Evolutionary conservation across 2,797 vertebrate genomes (phyloP).

Genomic region (Lophotriccus pileatus): DNA sequence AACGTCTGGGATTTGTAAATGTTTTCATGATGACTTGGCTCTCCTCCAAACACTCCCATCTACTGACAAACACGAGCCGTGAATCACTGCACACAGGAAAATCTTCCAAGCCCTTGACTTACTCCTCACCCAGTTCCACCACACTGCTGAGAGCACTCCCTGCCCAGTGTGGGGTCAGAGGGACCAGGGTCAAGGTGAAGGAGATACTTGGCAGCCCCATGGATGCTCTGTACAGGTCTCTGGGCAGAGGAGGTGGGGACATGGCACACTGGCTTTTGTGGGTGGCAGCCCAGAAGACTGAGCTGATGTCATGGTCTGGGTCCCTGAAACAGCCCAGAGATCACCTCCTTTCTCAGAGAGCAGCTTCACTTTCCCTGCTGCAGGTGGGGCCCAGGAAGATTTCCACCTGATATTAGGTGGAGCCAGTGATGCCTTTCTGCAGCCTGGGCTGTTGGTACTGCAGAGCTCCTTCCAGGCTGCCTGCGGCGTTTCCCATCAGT

Average conservation of each 20-base stretch:
- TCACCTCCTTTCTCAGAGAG: background rate
- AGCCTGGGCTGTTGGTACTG: background rate
- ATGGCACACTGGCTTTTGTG: background rate
- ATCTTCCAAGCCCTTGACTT: slow-evolving; percentile 43
- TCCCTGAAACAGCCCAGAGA: background rate
- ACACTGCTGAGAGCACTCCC: background rate
- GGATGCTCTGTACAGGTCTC: background rate
- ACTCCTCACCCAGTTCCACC: background rate
- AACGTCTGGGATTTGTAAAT: slow-evolving; percentile 61
- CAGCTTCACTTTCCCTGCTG: background rate
- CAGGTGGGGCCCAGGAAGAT: background rate
- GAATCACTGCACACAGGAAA: slow-evolving; percentile 21
- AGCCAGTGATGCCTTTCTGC: background rate
- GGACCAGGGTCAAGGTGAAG: background rate
- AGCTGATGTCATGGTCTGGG: background rate
- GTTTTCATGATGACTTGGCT: slow-evolving; percentile 53
- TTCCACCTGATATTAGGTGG: background rate
- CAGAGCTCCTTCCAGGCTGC: background rate
- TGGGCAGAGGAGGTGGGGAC: background rate
- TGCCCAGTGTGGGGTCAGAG: background rate
- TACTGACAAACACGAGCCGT: slow-evolving; percentile 21
- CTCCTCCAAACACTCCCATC: slow-evolving; percentile 49
- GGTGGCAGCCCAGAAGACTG: background rate
- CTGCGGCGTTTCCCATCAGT: background rate
- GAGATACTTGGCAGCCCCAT: background rate